Conservation (phyloP, 2,113 vertebrate genomes). For the Lasiurus borealis region DNA sequence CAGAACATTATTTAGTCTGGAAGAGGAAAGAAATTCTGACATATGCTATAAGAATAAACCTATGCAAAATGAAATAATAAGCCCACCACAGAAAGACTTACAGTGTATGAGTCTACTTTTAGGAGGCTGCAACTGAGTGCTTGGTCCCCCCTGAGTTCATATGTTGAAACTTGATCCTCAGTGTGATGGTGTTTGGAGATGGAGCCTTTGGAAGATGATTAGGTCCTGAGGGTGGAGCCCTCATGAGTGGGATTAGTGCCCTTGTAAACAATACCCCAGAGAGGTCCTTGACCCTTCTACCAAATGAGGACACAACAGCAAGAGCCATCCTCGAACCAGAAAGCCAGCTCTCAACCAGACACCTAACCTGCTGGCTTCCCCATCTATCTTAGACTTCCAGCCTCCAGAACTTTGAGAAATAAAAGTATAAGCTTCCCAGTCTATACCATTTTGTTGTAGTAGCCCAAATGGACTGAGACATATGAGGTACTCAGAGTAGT, state of each 20-base stretch:
- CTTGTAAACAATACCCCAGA: too few species aligned
- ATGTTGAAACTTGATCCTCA: too few species aligned
- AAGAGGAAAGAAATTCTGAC: too few species aligned
- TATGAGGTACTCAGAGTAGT: neutral
- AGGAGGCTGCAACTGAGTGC: neutral
- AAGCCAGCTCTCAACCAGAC: neutral
- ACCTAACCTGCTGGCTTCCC: neutral
- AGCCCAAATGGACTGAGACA: neutral
- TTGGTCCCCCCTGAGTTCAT: neutral
- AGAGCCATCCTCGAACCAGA: neutral
- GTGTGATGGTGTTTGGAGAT: too few species aligned
- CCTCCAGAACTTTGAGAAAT: too few species aligned
- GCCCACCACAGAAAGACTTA: neutral
- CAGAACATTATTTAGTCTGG: too few species aligned
- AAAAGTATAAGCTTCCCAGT: too few species aligned
- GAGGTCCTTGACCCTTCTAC: neutral
- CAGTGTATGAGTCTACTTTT: neutral
- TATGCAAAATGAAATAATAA: neutral
- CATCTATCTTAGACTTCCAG: too few species aligned
- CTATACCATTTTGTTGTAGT: neutral
- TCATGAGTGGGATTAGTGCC: too few species aligned
- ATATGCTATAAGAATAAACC: too few species aligned
- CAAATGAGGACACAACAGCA: neutral
- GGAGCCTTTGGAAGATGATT: too few species aligned
- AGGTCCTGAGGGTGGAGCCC: too few species aligned